Percentiles rank a stretch among this genome's conserved stretches.
Conservation (phyloP, 2,888 invertebrate genomes). For the Sinodicranocentrus sp. region DNA sequence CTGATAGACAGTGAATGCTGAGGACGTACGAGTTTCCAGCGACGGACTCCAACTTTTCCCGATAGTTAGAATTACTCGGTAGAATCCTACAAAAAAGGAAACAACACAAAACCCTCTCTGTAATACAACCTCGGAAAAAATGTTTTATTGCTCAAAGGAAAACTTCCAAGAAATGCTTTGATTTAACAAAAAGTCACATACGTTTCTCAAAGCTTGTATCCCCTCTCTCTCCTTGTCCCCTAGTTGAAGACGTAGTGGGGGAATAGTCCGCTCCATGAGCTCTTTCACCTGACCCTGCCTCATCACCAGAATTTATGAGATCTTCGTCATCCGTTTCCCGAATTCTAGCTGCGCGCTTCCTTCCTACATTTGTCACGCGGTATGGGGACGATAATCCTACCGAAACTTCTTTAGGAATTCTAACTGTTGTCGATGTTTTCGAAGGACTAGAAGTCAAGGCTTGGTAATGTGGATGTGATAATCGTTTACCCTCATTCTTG, state of each 20-base stretch:
- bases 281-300: constrained; percentile 53
- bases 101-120: no score
- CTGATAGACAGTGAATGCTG: constrained; percentile 68
- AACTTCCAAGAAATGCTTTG: no score
- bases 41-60: constrained; percentile 75
- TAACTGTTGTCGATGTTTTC: constrained; percentile 34
- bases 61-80: constrained; percentile 72
- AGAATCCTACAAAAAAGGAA: constrained; percentile 55
- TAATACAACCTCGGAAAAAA: no score
- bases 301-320: constrained; percentile 70
- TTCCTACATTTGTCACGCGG: constrained; percentile 29
- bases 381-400: constrained; percentile 36
- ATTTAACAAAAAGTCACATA: constrained; percentile 43
- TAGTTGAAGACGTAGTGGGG: background rate
- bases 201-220: constrained; percentile 66
- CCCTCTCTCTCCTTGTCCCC: constrained; percentile 32
- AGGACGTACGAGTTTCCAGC: constrained; percentile 58
- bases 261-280: background rate
- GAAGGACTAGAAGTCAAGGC: constrained; percentile 27
- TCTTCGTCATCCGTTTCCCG: constrained; percentile 73
- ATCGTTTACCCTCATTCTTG: constrained; percentile 17
- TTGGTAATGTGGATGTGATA: constrained; percentile 15
- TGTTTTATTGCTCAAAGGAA: no score
- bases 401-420: constrained; percentile 35
- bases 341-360: constrained; percentile 51